These are phyloP conservation scores for Hylia prasina DNA, from an alignment of 2,113 vertebrate genomes.

Conservation along the genomic window DNA sequence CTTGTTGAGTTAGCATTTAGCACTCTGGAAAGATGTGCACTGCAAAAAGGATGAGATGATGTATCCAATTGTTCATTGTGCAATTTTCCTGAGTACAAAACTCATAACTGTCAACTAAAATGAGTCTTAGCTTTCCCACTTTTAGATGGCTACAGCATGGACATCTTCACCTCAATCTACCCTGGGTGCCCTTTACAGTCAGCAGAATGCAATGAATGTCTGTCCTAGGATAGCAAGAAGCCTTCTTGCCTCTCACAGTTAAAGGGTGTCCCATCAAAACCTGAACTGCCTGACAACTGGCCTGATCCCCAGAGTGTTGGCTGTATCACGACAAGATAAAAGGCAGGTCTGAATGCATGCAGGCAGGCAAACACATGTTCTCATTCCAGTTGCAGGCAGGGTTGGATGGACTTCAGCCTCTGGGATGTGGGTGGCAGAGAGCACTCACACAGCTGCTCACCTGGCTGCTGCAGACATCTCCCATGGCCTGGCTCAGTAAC, in stretches of 20 bases:
- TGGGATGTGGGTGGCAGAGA: not conserved
- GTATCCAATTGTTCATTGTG: fast-evolving
- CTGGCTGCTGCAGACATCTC: not conserved
- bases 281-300: not conserved
- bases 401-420: not conserved
- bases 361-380: not conserved
- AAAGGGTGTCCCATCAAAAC: not conserved
- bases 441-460: not conserved
- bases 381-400: not conserved
- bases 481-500: not conserved
- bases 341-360: fast-evolving
- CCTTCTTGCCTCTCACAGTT: not conserved
- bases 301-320: not conserved
- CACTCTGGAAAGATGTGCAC: not conserved
- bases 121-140: not conserved
- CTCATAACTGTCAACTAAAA: not conserved
- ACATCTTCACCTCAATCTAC: not conserved
- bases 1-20: not conserved
- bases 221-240: not conserved
- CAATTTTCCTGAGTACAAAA: not conserved
- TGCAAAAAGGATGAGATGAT: not conserved
- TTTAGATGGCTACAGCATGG: not conserved
- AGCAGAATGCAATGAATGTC: not conserved
- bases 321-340: not conserved
- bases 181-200: not conserved